Evolutionary conservation across 2,797 vertebrate genomes (phyloP).

Genomic region (Typhlichthys subterraneus): DNA sequence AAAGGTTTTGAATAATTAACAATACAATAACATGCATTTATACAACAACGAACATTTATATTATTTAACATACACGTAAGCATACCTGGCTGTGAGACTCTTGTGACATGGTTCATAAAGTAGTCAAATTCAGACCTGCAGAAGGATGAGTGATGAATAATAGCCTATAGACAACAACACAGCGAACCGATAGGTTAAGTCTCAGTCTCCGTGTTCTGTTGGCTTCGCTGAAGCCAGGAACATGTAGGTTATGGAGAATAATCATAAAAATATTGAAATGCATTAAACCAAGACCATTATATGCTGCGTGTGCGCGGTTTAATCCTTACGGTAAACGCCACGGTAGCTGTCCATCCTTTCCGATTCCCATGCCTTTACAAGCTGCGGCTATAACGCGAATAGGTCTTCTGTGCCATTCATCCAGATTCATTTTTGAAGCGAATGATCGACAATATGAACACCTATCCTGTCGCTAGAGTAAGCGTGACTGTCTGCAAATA

Average conservation of each 20-base stretch:
- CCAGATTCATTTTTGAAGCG: constrained; percentile 21
- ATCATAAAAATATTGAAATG: background rate
- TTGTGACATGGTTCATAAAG: constrained; percentile 67
- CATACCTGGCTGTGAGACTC: constrained; percentile 75
- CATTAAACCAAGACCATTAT: background rate
- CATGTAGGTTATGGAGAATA: background rate
- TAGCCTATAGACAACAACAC: background rate
- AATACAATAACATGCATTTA: background rate
- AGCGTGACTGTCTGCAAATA: too few species aligned
- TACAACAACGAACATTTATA: too few species aligned
- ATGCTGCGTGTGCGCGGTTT: too few species aligned
- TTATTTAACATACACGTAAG: background rate
- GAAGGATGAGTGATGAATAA: constrained; percentile 17
- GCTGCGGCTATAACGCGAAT: constrained; percentile 77
- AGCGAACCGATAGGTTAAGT: background rate
- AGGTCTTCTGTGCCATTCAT: constrained; percentile 56
- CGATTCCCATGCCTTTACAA: constrained; percentile 75
- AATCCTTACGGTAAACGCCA: constrained; percentile 81
- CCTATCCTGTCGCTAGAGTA: too few species aligned
- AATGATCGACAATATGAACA: too few species aligned
- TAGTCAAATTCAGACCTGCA: constrained; percentile 79
- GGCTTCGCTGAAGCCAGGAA: too few species aligned
- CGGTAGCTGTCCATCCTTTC: constrained; percentile 73
- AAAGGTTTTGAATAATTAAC: background rate
- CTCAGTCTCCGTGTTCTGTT: too few species aligned